phyloP scores from a whole-genome alignment of 2,797 vertebrate species.

The Craterocephalus amniculus region DNA sequence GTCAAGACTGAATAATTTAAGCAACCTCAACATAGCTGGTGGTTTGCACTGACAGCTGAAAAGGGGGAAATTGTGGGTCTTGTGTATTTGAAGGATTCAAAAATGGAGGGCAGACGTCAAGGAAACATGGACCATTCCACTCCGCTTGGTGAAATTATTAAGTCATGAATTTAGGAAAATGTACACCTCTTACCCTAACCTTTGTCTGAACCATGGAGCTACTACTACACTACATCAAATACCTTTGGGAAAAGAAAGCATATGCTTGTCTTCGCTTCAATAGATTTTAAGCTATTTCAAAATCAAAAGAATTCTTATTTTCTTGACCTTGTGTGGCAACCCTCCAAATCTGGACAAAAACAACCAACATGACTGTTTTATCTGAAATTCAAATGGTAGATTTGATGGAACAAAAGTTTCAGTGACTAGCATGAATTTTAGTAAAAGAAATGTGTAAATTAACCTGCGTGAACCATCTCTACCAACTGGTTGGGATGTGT shows the following conservation, averaged over 20 bases:
- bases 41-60: slow-evolving; percentile 51
- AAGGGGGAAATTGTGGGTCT: slow-evolving; percentile 52
- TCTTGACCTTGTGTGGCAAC: background rate
- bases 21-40: slow-evolving; percentile 45
- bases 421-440: too few relatives aligned
- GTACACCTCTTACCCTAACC: background rate
- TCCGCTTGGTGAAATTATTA: slow-evolving; percentile 5
- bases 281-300: too few relatives aligned
- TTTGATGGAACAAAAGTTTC: too few relatives aligned
- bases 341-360: background rate
- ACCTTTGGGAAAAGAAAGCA: background rate
- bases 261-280: too few relatives aligned
- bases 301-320: too few relatives aligned
- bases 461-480: too few relatives aligned
- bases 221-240: background rate
- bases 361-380: background rate
- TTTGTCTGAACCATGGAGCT: background rate
- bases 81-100: slow-evolving; percentile 26
- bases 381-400: background rate
- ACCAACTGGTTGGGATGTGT: too few relatives aligned
- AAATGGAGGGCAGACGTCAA: slow-evolving; percentile 33
- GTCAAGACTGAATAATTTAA: slow-evolving; percentile 20
- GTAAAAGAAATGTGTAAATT: too few relatives aligned
- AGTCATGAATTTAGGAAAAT: background rate
- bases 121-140: slow-evolving; percentile 38